Evolutionary conservation across 2,113 vertebrate genomes (phyloP), one percentile per base, ranked within the genome.

Genomic region (Cavia aperea): DNA sequence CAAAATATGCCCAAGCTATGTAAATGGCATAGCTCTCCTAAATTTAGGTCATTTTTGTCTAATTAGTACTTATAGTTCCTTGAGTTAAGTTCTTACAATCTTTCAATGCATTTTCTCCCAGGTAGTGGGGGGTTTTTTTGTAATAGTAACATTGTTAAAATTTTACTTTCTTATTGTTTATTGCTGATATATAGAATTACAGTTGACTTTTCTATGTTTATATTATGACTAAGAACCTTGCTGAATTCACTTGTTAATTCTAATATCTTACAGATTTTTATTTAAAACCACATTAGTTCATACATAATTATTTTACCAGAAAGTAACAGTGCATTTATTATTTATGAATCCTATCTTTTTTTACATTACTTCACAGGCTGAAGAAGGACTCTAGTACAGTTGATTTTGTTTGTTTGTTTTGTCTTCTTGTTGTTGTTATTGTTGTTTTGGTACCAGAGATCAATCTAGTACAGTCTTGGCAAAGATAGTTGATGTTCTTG

Each of bases 141-240:
- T 21, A 84, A 46, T 88, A n/a, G 23, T 46, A 63, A 60, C 29
- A 84, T 54, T 84, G 60, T 43, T 88, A 94, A 91, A 91, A 62
- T 88, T 88, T 84, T 36, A 94, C 43, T 92, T 94, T 78, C 36
- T 88, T 72, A 70, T 84, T 73, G 19, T 91, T 94, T 88, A 49
- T 65, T 89, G n/a, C 87, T 87, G 16, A 29, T 75, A 56, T 65
- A 82, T 11, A 81, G 43, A 77, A 95, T 70, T 83, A 46, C 8
- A 78, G 68, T 49, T 83, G 51, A 51, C 39, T 81, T 93, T 91
- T 93, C 70, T 68, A 8, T 51, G 85, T 56, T 56, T 56, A 6
- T 51, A 81, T 56, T 56, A 16, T 56, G 56, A 56, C 56, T 15
- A 56, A 56, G 56, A 56, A 56, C 56, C 56, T 56, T 56, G 15